These are phyloP conservation scores for Myotis brandtii DNA, from an alignment of 2,113 vertebrate species.

Conservation along the genomic window DNA sequence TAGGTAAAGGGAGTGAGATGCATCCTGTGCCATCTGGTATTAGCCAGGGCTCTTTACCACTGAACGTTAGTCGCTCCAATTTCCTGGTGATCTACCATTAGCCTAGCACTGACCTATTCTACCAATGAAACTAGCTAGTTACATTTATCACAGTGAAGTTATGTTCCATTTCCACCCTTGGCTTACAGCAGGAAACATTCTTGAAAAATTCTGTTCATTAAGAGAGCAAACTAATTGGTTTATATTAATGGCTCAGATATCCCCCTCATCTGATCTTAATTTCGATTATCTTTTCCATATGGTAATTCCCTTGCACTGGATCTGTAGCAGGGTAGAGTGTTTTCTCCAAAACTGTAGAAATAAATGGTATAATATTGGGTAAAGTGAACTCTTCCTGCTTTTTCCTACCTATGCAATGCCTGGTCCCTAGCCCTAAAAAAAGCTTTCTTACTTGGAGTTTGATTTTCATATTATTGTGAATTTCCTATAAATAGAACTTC, in stretches of 20 bases:
- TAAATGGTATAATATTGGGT: neutral
- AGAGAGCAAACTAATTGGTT: constrained; percentile 21
- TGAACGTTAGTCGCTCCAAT: neutral
- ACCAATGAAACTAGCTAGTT: neutral
- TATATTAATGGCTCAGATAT: constrained; percentile 36
- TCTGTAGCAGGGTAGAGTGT: neutral
- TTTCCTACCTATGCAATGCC: neutral
- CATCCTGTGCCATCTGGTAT: neutral
- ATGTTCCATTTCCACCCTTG: neutral
- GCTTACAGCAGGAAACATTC: neutral
- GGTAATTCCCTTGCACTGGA: neutral
- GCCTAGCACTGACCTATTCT: neutral
- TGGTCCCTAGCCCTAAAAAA: neutral
- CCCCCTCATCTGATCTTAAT: constrained; percentile 45
- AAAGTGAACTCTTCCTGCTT: neutral
- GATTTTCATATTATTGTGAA: neutral
- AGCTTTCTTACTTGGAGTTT: neutral
- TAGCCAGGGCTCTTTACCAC: neutral
- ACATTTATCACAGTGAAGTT: neutral
- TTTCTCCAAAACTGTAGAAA: neutral
- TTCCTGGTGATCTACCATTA: neutral
- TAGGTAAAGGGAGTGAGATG: neutral
- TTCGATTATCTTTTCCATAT: constrained; percentile 5
- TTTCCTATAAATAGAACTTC: neutral
- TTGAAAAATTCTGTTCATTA: constrained; percentile 43